phyloP scores from a whole-genome alignment of 1,140 invertebrate genomes.

The Brachionus paranguensis region DNA sequence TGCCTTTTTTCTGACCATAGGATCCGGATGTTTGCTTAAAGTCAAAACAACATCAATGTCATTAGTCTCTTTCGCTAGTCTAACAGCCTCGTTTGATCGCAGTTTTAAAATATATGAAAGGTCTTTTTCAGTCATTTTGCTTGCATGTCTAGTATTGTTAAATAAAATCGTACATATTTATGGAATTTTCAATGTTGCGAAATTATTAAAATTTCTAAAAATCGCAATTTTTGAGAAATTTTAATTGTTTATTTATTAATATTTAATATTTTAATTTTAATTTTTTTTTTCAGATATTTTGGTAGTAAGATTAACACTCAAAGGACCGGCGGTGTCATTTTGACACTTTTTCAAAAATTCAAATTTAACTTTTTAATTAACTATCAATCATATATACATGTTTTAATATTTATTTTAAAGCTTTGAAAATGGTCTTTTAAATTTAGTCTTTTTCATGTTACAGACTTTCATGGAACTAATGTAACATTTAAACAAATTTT shows the following conservation, averaged over 20 bases:
- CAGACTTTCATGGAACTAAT: no score
- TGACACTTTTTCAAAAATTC: no score
- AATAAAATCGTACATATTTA: neutral
- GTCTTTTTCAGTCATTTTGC: neutral
- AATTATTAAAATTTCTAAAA: neutral
- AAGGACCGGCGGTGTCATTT: no score
- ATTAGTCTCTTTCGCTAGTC: slow-evolving; percentile 44
- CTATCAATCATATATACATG: no score
- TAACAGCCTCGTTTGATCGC: slow-evolving; percentile 18
- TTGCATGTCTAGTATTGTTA: neutral
- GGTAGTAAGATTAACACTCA: no score
- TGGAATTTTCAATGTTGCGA: neutral
- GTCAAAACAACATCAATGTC: slow-evolving; percentile 49
- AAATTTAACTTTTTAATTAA: no score
- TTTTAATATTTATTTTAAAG: no score
- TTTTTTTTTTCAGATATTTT: neutral
- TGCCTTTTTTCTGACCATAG: slow-evolving; percentile 47
- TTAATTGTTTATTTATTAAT: no score
- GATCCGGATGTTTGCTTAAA: slow-evolving; percentile 47
- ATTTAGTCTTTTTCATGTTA: no score
- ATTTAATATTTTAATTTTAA: no score
- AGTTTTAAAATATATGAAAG: neutral
- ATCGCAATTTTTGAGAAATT: neutral
- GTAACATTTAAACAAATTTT: no score
- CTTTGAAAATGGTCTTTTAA: no score